phyloP scores from a whole-genome alignment of 2,797 vertebrate genomes.

The Falco rusticolus region DNA sequence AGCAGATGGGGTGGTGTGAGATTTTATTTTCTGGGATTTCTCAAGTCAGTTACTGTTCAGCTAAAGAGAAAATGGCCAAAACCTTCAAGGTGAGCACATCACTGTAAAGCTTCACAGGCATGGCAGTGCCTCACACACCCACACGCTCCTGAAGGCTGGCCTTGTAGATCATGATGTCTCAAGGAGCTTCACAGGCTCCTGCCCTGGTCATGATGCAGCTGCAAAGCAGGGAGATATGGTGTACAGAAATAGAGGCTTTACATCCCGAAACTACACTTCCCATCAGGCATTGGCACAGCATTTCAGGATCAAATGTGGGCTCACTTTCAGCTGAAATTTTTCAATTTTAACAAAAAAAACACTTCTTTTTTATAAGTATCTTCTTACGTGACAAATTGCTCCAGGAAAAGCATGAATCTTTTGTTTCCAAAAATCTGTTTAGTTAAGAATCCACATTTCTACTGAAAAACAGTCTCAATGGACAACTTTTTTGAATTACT shows the following conservation, averaged over 20 bases:
- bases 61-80: not conserved
- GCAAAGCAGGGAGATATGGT: accelerated
- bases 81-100: not conserved
- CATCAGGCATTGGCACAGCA: not conserved
- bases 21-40: not conserved
- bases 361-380: accelerated
- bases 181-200: not conserved
- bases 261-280: not conserved
- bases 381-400: not conserved
- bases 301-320: not conserved
- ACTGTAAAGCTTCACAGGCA: not conserved
- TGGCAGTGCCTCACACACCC: accelerated
- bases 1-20: not conserved
- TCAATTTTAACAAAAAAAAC: not conserved
- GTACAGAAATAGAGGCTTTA: not conserved
- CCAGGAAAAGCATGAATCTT: not conserved
- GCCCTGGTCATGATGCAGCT: not conserved
- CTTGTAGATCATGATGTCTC: not conserved
- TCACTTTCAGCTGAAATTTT: not conserved
- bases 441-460: not conserved
- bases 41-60: not conserved
- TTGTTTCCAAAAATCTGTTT: not conserved
- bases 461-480: not conserved
- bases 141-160: accelerated
- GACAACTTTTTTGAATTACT: not conserved